Base-by-base conservation (phyloP, 2,888 invertebrate species). In the Anorthoa munda region DNA sequence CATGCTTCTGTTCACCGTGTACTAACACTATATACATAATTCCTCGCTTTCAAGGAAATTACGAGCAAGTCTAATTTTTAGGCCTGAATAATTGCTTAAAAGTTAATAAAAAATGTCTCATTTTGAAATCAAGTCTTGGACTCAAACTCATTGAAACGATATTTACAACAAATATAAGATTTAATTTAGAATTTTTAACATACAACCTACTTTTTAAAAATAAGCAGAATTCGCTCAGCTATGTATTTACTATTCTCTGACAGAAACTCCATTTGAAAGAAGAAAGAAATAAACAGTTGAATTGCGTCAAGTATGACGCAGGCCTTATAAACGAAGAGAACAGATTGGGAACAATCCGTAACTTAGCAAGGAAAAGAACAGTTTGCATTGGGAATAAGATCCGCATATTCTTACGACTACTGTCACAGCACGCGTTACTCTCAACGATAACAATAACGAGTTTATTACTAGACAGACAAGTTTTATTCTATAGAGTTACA, bases 11-110 rank as follows among this genome's bases (percentile, higher is more conserved):
- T 58, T 67, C 75, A 77, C 39, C 61, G 79, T 72, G 72, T 83
- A 82, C 75, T 81, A 72, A 83, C 58, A 80, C 58, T 84, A 80
- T 84, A 71, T 80, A 80, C 81, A 80, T 46, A 75, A 45, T 39
- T 45, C 26, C 31, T 69, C 63, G 13, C 26, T 26, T 53, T 46
- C 50, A 51, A 50, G 39, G 18, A 51, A 70, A 45, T 51, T 48
- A 66, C 45, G 12, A 31, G 45, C 26, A 39, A 39, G 21, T 71
- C 18, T 31, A 31, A n/a, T 48, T 11, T 61, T 61, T 83, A 80
- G 81, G 84, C 84, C 75, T 31, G 58, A 68, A 67, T 56, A 53
- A 21, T 69, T 39, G 50, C 46, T 59, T 39, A 63, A 2, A 65
- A 23, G 5, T 21, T 56, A 56, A 23, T 23, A 75, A 39, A 39